Base-by-base conservation (phyloP, 1,140 invertebrate genomes). In the Lepidurus couesii region DNA sequence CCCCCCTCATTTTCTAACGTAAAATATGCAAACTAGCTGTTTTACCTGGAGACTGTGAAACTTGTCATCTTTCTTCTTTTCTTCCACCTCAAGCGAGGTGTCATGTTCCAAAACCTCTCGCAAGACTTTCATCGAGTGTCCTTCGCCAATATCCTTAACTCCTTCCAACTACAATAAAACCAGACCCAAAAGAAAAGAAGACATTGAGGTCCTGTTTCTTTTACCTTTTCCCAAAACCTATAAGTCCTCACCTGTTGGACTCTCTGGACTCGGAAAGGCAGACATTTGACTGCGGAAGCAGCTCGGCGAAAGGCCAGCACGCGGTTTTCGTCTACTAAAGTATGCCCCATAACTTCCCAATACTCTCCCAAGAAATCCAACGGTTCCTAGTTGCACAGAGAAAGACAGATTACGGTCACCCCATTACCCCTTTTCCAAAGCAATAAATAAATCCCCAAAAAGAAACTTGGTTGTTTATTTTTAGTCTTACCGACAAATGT, bases 301-400 rank as follows among this genome's bases (percentile, higher is more conserved):
- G 80, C 80, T 76, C 73, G 77, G 1, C 44, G 34, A 44, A 80
- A 80, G 13, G 80, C 80, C 75, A 80, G 47, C 3, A 74, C 78
- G n/a, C 79, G 74, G 21, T 80, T 80, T 47, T 73, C 78, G 65
- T 80, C 80, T 7, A 53, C 75, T 7, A 42, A 10, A 13, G 44
- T 77, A 42, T 77, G 53, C 3, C 78, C 74, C 45, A 76, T 77
- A 13, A 80, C 21, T 74, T 44, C 42, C 80, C 80, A 80, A 74
- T 80, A 80, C 43, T 76, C 47, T n/a, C 74, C 26, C 21, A 80
- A 44, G 24, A 80, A 80, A 47, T 80, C 80, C 24, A 80, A 74
- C 8, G 80, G 79, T 75, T 77, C 80, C 80, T 80, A 45, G 7
- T 21, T 53, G 34, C 43, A 1, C 7, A n/a, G 7, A 7, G 11